A percentile compares a stretch with the other conserved stretches of the same genome.
Conservation (phyloP, 2,888 invertebrate species). For the Agrochola lota region DNA sequence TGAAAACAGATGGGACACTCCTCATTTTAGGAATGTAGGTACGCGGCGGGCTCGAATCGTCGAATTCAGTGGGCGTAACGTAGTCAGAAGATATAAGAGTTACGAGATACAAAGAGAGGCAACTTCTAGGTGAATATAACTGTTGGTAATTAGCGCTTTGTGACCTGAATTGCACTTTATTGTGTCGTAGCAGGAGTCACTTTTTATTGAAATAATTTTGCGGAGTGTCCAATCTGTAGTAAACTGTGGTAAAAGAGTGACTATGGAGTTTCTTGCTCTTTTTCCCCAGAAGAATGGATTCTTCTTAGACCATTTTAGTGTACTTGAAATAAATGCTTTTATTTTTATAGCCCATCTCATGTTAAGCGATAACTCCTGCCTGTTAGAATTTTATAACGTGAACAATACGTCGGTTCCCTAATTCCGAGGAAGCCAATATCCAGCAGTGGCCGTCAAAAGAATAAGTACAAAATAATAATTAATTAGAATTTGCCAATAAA, state of each 20-base stretch:
- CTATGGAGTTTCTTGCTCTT: not conserved
- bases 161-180: too few relatives aligned
- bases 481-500: constrained; percentile 9
- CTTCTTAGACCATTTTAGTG: not conserved
- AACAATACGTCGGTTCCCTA: not conserved
- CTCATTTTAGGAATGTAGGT: too few relatives aligned
- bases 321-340: not conserved
- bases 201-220: too few relatives aligned
- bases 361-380: not conserved
- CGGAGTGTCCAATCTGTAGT: too few relatives aligned
- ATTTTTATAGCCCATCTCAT: not conserved
- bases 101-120: too few relatives aligned
- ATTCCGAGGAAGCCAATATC: not conserved
- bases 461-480: not conserved
- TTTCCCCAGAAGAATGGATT: not conserved
- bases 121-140: too few relatives aligned
- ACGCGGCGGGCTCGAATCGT: too few relatives aligned
- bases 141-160: too few relatives aligned
- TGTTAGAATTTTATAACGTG: not conserved
- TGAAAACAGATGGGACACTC: too few relatives aligned
- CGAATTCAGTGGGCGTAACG: too few relatives aligned
- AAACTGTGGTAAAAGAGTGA: not conserved
- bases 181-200: too few relatives aligned
- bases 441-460: not conserved
- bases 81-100: too few relatives aligned